Evolutionary conservation across 2,797 vertebrate species (phyloP).

Genomic region (Echeneis naucrates): DNA sequence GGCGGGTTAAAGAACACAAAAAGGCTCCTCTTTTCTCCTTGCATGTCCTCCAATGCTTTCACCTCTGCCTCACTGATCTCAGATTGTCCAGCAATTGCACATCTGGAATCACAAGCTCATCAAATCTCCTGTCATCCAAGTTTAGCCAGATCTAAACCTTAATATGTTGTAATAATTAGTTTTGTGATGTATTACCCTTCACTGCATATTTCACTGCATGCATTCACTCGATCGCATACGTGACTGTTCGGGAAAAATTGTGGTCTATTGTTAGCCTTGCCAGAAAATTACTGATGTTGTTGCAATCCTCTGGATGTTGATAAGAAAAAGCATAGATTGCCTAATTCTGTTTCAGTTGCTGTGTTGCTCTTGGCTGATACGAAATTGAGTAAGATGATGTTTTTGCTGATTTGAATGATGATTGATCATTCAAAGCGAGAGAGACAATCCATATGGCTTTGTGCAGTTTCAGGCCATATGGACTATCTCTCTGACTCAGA

Average conservation of each 20-base stretch:
- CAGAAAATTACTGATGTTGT: constrained; percentile 38
- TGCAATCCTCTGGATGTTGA: constrained; percentile 46
- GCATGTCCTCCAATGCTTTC: neutral
- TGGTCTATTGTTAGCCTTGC: neutral
- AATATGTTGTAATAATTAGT: constrained; percentile 10
- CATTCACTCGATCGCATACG: constrained; percentile 13
- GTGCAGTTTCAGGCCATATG: constrained; percentile 53
- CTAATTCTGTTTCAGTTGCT: constrained; percentile 42
- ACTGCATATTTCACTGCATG: constrained; percentile 33
- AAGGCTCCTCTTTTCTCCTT: neutral
- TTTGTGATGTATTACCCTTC: constrained; percentile 35
- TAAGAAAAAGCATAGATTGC: constrained; percentile 39
- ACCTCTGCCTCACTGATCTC: constrained; percentile 10
- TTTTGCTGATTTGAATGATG: constrained; percentile 43
- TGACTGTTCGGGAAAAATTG: constrained; percentile 24
- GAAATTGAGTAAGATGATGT: constrained; percentile 40
- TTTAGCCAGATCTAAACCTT: neutral
- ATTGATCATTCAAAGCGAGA: constrained; percentile 46
- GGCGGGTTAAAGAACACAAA: neutral
- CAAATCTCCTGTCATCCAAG: constrained; percentile 5
- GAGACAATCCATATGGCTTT: constrained; percentile 47
- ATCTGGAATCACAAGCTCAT: constrained; percentile 26
- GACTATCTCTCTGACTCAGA: constrained; percentile 67
- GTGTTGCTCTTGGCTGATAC: constrained; percentile 34
- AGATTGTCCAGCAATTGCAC: neutral